These are phyloP conservation scores for Ectropis grisescens DNA, from an alignment of 1,140 invertebrate species.

Conservation along the genomic window DNA sequence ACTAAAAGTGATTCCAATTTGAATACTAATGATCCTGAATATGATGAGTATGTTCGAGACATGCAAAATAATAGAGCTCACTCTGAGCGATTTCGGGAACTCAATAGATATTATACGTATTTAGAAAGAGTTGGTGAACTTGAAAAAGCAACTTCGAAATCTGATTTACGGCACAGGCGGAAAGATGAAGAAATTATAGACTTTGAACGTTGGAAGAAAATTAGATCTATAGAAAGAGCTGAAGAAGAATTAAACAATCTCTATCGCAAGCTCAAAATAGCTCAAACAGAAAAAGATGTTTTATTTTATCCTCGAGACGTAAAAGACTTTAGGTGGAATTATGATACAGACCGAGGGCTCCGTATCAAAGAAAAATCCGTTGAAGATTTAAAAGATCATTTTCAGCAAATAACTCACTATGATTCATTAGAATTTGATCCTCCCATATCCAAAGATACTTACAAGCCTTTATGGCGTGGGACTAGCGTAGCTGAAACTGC, in stretches of 20 bases:
- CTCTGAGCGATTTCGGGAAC: slow-evolving; percentile 86
- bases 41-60: slow-evolving; percentile 80
- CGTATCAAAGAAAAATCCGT: slow-evolving; percentile 88
- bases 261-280: slow-evolving; percentile 82
- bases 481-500: slow-evolving; percentile 84
- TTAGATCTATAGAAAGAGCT: slow-evolving; percentile 83
- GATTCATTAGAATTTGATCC: slow-evolving; percentile 67
- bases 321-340: slow-evolving; percentile 79
- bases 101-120: slow-evolving; percentile 88
- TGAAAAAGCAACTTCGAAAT: slow-evolving; percentile 80
- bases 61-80: slow-evolving; percentile 79
- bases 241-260: slow-evolving; percentile 85
- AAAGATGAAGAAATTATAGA: slow-evolving; percentile 85
- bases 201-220: slow-evolving; percentile 88
- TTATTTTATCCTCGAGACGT: slow-evolving; percentile 82
- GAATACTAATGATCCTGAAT: slow-evolving; percentile 70
- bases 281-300: slow-evolving; percentile 87
- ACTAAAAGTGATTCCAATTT: slow-evolving; percentile 42
- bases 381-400: slow-evolving; percentile 84
- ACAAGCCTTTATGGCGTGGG: slow-evolving; percentile 87
- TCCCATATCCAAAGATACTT: slow-evolving; percentile 74
- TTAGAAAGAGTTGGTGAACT: slow-evolving; percentile 88
- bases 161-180: slow-evolving; percentile 77
- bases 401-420: slow-evolving; percentile 71
- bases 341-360: slow-evolving; percentile 81